Evolutionary conservation across 2,113 vertebrate genomes (phyloP).

Genomic region (Corythoichthys haematopterus): DNA sequence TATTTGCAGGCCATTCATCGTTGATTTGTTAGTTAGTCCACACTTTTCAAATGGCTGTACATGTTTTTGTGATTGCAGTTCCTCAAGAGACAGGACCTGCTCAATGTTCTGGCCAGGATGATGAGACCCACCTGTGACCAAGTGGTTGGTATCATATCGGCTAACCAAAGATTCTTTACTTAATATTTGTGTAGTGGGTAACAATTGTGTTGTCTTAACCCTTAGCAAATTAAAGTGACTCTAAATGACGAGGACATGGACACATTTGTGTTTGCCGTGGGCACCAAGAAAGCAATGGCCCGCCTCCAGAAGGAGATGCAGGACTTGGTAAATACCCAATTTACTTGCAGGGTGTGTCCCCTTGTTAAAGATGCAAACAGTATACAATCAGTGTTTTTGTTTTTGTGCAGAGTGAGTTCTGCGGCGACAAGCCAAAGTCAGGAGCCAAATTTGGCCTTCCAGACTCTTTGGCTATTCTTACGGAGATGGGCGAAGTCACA

Average conservation of each 20-base stretch:
- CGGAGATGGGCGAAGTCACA: conserved; percentile 98
- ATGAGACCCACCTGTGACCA: conserved; percentile 95
- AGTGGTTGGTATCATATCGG: conserved; percentile 78
- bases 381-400: neutral
- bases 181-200: neutral
- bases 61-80: conserved; percentile 73
- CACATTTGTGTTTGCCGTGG: conserved; percentile 93
- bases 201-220: neutral
- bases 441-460: conserved; percentile 90
- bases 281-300: conserved; percentile 88
- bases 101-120: conserved; percentile 94
- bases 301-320: conserved; percentile 97
- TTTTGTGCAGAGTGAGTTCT: conserved; percentile 87
- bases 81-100: conserved; percentile 93
- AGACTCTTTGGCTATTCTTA: conserved; percentile 87
- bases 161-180: neutral
- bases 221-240: conserved; percentile 96
- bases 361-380: neutral
- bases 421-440: conserved; percentile 96
- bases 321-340: conserved; percentile 78
- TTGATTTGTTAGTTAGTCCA: neutral
- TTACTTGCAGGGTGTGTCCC: neutral
- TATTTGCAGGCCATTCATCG: too few relatives aligned
- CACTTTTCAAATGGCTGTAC: neutral
- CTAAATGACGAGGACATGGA: conserved; percentile 99